phyloP scores from a whole-genome alignment of 2,797 vertebrate genomes.

The Psittacula derbiana region DNA sequence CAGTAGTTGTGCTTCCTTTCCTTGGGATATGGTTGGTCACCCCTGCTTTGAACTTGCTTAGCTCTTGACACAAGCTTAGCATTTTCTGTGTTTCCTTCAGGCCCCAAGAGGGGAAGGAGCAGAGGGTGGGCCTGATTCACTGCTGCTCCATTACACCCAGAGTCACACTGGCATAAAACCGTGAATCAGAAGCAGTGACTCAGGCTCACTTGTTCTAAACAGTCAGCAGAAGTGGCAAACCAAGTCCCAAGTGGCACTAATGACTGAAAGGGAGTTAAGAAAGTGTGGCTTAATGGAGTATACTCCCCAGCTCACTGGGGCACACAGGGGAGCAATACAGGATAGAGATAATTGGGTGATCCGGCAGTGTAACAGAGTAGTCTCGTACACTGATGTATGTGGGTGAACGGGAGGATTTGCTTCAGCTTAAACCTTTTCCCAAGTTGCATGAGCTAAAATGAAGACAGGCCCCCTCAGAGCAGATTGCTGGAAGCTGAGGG shows the following conservation, averaged over 20 bases:
- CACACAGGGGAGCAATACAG: background rate
- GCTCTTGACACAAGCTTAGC: background rate
- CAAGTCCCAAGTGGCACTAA: constrained; percentile 39
- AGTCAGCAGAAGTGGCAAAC: constrained; percentile 44
- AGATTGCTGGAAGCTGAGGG: background rate
- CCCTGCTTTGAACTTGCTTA: background rate
- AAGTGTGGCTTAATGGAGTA: constrained; percentile 32
- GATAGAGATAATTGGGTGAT: background rate
- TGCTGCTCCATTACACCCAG: background rate
- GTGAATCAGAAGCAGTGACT: constrained; percentile 31
- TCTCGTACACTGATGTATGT: background rate
- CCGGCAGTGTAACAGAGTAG: background rate
- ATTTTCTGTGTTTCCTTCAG: background rate
- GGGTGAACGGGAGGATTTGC: background rate
- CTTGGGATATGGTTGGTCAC: background rate
- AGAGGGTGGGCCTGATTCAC: background rate
- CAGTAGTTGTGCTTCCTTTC: background rate
- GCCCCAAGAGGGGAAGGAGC: background rate
- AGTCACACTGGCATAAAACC: background rate
- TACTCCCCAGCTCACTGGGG: background rate
- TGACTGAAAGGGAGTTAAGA: constrained; percentile 36
- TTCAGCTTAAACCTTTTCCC: background rate
- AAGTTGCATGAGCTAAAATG: background rate
- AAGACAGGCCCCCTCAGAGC: background rate
- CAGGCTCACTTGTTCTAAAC: background rate